Conservation (phyloP, 2,888 invertebrate species). For the Pseudolycoriella hygida region DNA sequence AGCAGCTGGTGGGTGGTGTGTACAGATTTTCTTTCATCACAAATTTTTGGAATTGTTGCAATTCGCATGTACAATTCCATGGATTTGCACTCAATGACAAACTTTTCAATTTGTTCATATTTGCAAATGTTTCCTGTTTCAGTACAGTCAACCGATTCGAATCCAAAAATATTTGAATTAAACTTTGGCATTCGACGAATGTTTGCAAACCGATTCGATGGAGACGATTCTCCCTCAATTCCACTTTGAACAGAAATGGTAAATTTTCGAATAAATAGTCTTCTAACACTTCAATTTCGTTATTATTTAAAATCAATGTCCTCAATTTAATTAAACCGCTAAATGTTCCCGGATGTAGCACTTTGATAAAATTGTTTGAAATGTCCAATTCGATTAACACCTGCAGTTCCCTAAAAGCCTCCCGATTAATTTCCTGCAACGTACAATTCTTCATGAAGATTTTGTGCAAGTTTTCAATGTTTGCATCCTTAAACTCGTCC, state of each 20-base stretch:
- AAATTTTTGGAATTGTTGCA: conserved; percentile 64
- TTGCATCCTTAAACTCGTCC: conserved; percentile 48
- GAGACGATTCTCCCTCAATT: conserved; percentile 58
- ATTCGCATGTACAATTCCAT: conserved; percentile 76
- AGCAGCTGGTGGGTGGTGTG: conserved; percentile 54
- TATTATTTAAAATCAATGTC: conserved; percentile 54
- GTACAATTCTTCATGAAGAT: conserved; percentile 57
- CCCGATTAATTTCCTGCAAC: conserved; percentile 50
- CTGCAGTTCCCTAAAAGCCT: conserved; percentile 56
- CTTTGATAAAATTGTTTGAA: conserved; percentile 50
- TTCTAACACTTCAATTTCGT: conserved; percentile 52
- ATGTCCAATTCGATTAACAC: conserved; percentile 71
- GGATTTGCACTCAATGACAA: conserved; percentile 64
- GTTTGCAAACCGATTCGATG: conserved; percentile 48
- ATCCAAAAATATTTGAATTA: conserved; percentile 50
- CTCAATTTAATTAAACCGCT: conserved; percentile 50
- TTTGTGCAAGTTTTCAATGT: conserved; percentile 65
- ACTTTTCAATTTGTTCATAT: conserved; percentile 47
- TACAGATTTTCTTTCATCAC: conserved; percentile 54
- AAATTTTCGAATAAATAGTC: conserved; percentile 61
- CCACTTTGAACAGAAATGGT: conserved; percentile 53
- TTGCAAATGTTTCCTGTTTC: conserved; percentile 43
- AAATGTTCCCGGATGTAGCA: conserved; percentile 51
- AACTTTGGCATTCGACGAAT: conserved; percentile 47
- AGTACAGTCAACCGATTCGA: conserved; percentile 56